A percentile compares a stretch with the other conserved stretches of the same genome.
Evolutionary conservation across 64 coral and sea anemone genomes (phyloP).

Genomic region (Trachythela sp.): DNA sequence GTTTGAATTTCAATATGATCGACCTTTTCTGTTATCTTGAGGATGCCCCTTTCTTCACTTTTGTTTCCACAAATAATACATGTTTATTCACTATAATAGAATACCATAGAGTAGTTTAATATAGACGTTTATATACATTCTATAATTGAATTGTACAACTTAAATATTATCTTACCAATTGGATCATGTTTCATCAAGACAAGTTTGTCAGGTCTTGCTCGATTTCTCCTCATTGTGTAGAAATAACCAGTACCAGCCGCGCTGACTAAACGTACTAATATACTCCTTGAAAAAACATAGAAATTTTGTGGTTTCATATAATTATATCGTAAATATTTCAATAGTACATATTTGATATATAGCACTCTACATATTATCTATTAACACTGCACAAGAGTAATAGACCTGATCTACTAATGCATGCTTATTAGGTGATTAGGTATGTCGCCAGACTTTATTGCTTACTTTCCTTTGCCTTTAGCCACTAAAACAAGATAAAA

Average conservation of each 20-base stretch:
- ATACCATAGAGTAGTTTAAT: not conserved
- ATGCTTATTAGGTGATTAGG: not conserved
- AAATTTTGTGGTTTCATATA: not conserved
- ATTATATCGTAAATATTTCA: not conserved
- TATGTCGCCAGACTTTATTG: not conserved
- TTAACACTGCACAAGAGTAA: not conserved
- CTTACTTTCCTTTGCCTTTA: slow-evolving; percentile 99
- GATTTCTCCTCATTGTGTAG: slow-evolving; percentile 90
- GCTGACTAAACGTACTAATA: slow-evolving; percentile 80
- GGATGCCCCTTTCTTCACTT: not conserved
- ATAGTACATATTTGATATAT: not conserved
- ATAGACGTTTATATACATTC: not conserved
- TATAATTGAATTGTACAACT: not conserved
- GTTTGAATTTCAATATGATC: not conserved
- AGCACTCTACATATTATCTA: no score
- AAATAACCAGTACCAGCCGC: slow-evolving; percentile 95
- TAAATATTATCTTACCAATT: slow-evolving; percentile 73
- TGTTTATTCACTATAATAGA: not conserved
- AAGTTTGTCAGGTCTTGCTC: slow-evolving; percentile 70
- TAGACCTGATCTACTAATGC: not conserved
- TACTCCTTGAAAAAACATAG: slow-evolving; percentile 27
- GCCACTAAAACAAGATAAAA: slow-evolving; percentile 56
- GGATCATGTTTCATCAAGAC: slow-evolving; percentile 98
- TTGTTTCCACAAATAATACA: slow-evolving; percentile 15
- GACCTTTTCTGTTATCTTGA: not conserved